Conservation (phyloP, 2,113 vertebrate genomes). For the Cottus gobio region DNA sequence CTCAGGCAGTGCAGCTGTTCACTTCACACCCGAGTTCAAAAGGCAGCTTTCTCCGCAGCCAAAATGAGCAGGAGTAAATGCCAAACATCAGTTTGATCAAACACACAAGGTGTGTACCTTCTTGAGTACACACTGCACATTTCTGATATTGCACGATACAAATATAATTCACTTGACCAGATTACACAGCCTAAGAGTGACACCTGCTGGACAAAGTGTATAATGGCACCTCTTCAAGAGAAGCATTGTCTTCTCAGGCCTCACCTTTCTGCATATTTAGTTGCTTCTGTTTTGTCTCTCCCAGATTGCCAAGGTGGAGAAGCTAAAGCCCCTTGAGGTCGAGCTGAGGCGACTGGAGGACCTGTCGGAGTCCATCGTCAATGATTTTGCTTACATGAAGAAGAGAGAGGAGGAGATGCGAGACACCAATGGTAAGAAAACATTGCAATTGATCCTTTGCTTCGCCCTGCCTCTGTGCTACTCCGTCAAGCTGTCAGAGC, state of each 20-base stretch:
- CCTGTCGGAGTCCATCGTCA: conserved; percentile 97
- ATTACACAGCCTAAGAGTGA: conserved; percentile 26
- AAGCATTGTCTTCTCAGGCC: background rate
- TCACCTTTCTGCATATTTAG: background rate
- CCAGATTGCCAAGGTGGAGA: conserved; percentile 98
- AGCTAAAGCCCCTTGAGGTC: conserved; percentile 96
- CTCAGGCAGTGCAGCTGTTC: conserved; percentile 11
- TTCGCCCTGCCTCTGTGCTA: background rate
- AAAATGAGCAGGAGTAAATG: background rate
- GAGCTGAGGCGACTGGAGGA: conserved; percentile 96
- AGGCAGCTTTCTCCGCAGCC: background rate
- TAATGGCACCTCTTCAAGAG: background rate
- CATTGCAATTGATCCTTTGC: background rate
- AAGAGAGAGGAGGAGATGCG: conserved; percentile 99
- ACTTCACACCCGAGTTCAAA: conserved; percentile 23
- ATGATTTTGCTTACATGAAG: conserved; percentile 99
- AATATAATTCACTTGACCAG: background rate
- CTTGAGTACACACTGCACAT: background rate
- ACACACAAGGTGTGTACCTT: background rate
- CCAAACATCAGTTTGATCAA: background rate
- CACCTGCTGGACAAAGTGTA: conserved; percentile 59
- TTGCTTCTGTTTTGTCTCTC: conserved; percentile 54
- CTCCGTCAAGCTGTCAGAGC: background rate
- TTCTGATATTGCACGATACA: background rate
- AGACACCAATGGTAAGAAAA: conserved; percentile 94